Evolutionary conservation across 2,888 invertebrate species (phyloP).

Genomic region (Brenthis ino): DNA sequence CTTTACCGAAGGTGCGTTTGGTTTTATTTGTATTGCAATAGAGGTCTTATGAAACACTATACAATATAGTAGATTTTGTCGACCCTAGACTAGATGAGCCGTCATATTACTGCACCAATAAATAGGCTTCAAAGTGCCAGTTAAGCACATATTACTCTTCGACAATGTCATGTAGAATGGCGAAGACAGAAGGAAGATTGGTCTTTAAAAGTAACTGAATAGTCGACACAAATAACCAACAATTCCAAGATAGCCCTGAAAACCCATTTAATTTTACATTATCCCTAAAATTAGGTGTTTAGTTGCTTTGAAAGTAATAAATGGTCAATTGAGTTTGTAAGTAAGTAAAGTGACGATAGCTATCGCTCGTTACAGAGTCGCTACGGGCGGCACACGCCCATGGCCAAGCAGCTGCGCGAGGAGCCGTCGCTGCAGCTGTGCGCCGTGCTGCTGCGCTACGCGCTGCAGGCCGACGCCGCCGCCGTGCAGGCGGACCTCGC

Average conservation of each 20-base stretch:
- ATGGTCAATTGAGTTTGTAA: neutral
- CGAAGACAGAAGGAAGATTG: neutral
- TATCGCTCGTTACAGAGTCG: constrained; percentile 86
- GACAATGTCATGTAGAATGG: no score
- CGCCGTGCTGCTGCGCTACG: constrained; percentile 92
- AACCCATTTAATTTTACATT: no score
- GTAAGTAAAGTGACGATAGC: neutral
- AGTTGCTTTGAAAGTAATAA: no score
- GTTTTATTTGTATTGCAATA: no score
- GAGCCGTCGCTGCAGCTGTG: constrained; percentile 98
- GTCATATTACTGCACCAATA: neutral
- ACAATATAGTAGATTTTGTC: no score
- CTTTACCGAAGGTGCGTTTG: constrained; percentile 85
- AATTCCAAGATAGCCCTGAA: neutral
- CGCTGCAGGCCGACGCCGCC: constrained; percentile 88
- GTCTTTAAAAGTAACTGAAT: neutral
- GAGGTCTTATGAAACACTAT: no score
- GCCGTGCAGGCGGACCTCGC: constrained; percentile 92
- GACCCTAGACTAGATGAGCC: neutral
- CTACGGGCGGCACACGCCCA: constrained; percentile 92
- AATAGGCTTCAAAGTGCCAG: no score
- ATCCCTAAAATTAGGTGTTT: no score
- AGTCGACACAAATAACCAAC: neutral
- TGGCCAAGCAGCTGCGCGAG: constrained; percentile 95
- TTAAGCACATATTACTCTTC: no score